Evolutionary conservation across 2,797 vertebrate genomes (phyloP).

Genomic region (Muraenolepis orangiensis): DNA sequence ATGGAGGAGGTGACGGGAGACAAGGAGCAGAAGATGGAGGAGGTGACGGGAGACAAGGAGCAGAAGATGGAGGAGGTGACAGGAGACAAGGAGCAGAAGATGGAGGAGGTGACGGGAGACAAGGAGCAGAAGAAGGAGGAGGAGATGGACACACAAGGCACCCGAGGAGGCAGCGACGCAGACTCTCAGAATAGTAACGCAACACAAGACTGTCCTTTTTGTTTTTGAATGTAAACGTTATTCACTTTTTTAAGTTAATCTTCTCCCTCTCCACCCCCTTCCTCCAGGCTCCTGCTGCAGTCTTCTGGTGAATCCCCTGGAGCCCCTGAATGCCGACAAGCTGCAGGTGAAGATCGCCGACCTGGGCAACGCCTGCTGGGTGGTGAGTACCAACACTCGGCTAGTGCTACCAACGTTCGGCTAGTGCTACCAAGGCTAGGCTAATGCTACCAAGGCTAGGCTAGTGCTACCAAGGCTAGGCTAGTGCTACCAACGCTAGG

Average conservation of each 20-base stretch:
- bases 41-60: no score
- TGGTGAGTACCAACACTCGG: slow-evolving; percentile 77
- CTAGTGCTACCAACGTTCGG: no score
- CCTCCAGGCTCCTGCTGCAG: slow-evolving; percentile 68
- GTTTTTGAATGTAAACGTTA: not conserved
- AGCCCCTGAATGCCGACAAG: slow-evolving; percentile 89
- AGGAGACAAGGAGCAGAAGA: slow-evolving; percentile 29
- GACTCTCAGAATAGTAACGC: slow-evolving; percentile 62
- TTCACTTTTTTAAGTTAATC: not conserved
- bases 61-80: slow-evolving; percentile 46
- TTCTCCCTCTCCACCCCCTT: not conserved
- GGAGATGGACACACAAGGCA: slow-evolving; percentile 47
- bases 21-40: slow-evolving; percentile 22
- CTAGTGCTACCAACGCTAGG: no score
- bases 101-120: no score
- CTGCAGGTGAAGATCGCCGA: slow-evolving; percentile 97
- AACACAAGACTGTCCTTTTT: not conserved
- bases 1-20: slow-evolving; percentile 49
- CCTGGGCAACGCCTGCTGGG: slow-evolving; percentile 98
- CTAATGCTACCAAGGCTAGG: no score
- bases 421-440: slow-evolving; percentile 31
- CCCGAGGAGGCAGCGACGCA: slow-evolving; percentile 41
- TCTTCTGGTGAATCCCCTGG: slow-evolving; percentile 91
- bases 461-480: no score
- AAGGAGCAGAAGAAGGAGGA: slow-evolving; percentile 48